Evolutionary conservation across 53 echinoderm and acorn worm genomes (phyloP).

Genomic region (Luidia sarsii): DNA sequence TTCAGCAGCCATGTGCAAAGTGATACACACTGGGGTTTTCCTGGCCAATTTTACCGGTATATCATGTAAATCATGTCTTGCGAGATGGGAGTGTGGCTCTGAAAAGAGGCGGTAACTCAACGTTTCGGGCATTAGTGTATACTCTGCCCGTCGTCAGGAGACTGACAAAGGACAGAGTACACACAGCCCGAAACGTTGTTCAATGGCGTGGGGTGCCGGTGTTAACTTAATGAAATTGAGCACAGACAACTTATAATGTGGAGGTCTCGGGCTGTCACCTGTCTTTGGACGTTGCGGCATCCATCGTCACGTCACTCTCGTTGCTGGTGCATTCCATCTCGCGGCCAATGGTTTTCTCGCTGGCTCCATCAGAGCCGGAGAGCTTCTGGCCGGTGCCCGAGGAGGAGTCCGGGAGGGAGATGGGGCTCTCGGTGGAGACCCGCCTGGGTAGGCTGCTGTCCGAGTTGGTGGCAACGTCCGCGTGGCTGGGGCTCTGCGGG

Average conservation of each 20-base stretch:
- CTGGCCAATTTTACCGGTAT: too few species aligned
- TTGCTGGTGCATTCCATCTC: conserved; percentile 77
- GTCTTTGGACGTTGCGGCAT: conserved; percentile 49
- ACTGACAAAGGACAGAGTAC: too few species aligned
- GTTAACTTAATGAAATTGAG: background rate
- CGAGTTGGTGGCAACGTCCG: conserved; percentile 33
- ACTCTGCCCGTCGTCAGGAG: too few species aligned
- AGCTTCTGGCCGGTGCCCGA: conserved; percentile 34
- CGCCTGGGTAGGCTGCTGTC: conserved; percentile 36
- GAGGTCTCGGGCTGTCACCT: background rate
- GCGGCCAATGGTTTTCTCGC: conserved; percentile 60
- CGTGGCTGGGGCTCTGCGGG: conserved; percentile 50
- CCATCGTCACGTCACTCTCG: conserved; percentile 89
- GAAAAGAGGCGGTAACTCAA: too few species aligned
- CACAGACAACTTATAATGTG: too few species aligned
- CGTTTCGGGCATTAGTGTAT: background rate
- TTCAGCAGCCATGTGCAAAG: too few species aligned
- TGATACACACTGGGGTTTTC: too few species aligned
- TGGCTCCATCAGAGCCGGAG: conserved; percentile 88
- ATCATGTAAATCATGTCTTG: too few species aligned
- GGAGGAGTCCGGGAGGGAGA: conserved; percentile 34
- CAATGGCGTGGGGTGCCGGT: background rate
- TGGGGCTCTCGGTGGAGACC: conserved; percentile 38
- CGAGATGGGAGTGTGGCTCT: too few species aligned
- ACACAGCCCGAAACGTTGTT: too few species aligned